Percentiles rank a stretch among this genome's conserved stretches.
phyloP scores from a whole-genome alignment of 1,140 invertebrate genomes.

The Listronotus bonariensis region DNA sequence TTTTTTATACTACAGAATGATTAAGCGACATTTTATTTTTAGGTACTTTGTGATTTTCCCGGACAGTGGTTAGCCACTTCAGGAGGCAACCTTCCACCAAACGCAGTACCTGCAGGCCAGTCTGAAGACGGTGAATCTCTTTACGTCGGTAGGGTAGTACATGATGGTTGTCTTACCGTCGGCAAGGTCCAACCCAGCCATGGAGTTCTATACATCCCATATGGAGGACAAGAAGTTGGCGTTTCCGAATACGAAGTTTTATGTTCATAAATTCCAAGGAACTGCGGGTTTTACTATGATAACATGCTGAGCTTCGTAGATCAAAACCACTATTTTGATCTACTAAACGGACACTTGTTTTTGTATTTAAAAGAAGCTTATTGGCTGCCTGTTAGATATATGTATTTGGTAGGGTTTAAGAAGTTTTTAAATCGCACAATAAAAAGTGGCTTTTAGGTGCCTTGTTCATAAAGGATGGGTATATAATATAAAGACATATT shows the following conservation, averaged over 20 bases:
- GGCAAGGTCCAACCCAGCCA: constrained; percentile 78
- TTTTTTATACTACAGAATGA: too few species aligned
- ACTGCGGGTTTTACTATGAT: not conserved
- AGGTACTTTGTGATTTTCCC: constrained; percentile 55
- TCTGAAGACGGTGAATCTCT: constrained; percentile 75
- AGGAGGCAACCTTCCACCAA: constrained; percentile 69
- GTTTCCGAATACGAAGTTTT: constrained; percentile 78
- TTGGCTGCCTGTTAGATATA: constrained; percentile 3
- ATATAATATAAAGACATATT: too few species aligned
- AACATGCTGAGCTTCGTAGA: too few species aligned
- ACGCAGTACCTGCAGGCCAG: constrained; percentile 74
- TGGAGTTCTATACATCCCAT: constrained; percentile 73
- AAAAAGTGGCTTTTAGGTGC: constrained; percentile 1
- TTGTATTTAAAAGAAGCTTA: constrained; percentile 1
- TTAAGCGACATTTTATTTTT: constrained; percentile 4
- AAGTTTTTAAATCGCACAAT: not conserved
- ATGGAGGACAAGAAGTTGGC: constrained; percentile 69
- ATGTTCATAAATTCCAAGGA: constrained; percentile 14
- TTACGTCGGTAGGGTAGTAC: constrained; percentile 69
- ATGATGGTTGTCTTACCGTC: constrained; percentile 68
- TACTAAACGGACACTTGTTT: too few species aligned
- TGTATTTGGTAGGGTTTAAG: not conserved
- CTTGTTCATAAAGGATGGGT: too few species aligned
- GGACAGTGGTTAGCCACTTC: constrained; percentile 52
- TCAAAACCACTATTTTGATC: too few species aligned